phyloP scores from a whole-genome alignment of 2,113 vertebrate genomes.

The Ardeotis arabs region DNA sequence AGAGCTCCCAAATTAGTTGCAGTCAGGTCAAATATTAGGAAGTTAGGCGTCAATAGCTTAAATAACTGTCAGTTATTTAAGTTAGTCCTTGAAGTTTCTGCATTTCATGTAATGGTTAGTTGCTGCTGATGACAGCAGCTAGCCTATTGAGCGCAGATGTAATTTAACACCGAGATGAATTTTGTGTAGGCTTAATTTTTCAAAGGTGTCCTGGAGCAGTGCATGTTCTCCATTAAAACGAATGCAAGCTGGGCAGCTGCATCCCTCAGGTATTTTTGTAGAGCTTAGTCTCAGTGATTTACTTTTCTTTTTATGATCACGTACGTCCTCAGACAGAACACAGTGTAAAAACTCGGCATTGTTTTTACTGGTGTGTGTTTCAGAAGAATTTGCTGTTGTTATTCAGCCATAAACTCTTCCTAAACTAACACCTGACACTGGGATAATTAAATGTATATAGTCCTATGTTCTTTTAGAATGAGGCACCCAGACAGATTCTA shows the following conservation, averaged over 20 bases:
- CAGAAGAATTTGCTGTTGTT: not conserved
- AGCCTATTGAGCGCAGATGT: not conserved
- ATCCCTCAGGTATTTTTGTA: not conserved
- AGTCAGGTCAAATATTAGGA: not conserved
- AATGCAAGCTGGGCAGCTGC: not conserved
- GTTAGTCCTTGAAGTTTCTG: not conserved
- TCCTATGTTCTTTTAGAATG: not conserved
- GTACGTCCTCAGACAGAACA: not conserved
- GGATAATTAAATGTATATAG: not conserved
- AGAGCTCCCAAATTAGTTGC: conserved; percentile 17
- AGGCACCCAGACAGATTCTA: not conserved
- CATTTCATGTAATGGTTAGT: not conserved
- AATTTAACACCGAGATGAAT: not conserved
- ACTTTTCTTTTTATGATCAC: not conserved
- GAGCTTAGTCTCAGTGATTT: not conserved
- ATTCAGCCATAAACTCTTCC: not conserved
- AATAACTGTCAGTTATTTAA: not conserved
- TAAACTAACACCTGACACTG: not conserved
- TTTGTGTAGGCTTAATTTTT: not conserved
- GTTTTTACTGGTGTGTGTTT: not conserved
- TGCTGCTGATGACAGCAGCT: not conserved
- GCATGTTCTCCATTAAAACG: not conserved
- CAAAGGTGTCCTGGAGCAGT: not conserved
- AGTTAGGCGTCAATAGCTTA: not conserved
- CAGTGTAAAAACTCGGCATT: not conserved